Evolutionary conservation across 2,113 vertebrate genomes (phyloP).

Genomic region (Protomyctophum bolini): DNA sequence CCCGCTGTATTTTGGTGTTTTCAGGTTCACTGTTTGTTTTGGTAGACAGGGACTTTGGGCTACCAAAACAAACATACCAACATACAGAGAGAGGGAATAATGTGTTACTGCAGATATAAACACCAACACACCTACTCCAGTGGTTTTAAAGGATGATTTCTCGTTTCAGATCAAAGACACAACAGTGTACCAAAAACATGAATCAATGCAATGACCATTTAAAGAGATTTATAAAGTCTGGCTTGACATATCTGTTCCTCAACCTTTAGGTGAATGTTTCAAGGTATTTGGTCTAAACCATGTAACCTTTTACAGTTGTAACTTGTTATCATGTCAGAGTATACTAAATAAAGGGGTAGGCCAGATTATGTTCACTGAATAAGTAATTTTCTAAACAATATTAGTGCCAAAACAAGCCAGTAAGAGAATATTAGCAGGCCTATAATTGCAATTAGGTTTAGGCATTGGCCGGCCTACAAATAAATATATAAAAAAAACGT

Average conservation of each 20-base stretch:
- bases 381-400: neutral
- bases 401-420: neutral
- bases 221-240: neutral
- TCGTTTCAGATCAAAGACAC: too few relatives aligned
- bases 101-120: neutral
- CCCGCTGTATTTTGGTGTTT: neutral
- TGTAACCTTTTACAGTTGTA: neutral
- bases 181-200: too few relatives aligned
- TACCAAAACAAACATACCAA: constrained; percentile 33
- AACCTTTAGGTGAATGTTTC: constrained; percentile 2
- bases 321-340: neutral
- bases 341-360: neutral
- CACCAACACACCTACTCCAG: too few relatives aligned
- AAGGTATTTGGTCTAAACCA: neutral
- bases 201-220: neutral
- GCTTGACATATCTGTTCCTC: neutral
- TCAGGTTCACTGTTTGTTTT: constrained; percentile 38
- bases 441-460: too few relatives aligned
- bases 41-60: neutral
- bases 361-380: too few relatives aligned
- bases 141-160: too few relatives aligned
- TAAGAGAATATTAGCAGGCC: neutral
- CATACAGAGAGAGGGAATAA: too few relatives aligned
- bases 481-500: constrained; percentile 29
- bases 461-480: too few relatives aligned